Percentiles rank a stretch among this genome's conserved stretches.
Evolutionary conservation across 2,113 vertebrate genomes (phyloP).

Genomic region (Stercorarius parasiticus): DNA sequence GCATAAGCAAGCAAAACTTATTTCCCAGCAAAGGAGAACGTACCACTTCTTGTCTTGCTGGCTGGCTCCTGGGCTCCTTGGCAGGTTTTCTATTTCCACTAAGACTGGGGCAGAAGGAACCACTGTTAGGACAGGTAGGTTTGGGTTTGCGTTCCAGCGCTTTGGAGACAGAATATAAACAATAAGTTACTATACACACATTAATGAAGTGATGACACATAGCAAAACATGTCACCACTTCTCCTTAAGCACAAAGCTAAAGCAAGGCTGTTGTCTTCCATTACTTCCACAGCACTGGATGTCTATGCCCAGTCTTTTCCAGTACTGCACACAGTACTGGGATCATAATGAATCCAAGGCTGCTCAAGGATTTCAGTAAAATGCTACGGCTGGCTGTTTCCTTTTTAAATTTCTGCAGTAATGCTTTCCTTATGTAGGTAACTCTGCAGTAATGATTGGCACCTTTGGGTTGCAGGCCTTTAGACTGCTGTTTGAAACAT

Average conservation of each 20-base stretch:
- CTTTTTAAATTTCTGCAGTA: neutral
- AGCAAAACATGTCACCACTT: neutral
- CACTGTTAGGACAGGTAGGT: constrained; percentile 42
- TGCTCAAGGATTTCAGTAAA: neutral
- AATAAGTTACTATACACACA: neutral
- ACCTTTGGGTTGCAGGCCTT: neutral
- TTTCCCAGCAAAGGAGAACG: constrained; percentile 49
- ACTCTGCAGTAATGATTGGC: neutral
- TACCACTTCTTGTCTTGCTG: constrained; percentile 88
- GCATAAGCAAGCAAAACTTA: neutral
- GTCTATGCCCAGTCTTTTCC: neutral
- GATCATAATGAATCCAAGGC: neutral
- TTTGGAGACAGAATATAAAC: constrained; percentile 69
- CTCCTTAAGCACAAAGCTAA: neutral
- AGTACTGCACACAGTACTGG: neutral
- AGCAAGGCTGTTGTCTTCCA: neutral
- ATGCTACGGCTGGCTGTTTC: neutral
- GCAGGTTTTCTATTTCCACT: constrained; percentile 87
- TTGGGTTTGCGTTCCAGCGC: constrained; percentile 70
- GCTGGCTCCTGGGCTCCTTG: constrained; percentile 80
- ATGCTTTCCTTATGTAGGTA: neutral
- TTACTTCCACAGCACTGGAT: neutral
- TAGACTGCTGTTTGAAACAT: neutral
- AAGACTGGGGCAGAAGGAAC: constrained; percentile 76
- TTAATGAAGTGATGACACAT: neutral